phyloP scores from a whole-genome alignment of 2,888 invertebrate genomes.

The Sycophila texana region DNA sequence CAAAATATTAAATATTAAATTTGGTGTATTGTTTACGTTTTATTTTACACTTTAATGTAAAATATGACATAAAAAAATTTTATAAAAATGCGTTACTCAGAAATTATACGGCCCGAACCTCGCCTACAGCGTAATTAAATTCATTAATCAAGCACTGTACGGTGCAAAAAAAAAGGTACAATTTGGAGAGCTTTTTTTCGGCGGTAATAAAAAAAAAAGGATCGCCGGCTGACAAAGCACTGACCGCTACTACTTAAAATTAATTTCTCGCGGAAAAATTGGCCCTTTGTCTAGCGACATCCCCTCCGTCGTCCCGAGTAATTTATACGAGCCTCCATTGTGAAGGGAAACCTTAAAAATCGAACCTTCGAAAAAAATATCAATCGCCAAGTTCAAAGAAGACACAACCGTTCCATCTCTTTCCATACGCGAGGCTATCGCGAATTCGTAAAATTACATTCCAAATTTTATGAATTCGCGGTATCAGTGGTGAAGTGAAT shows the following conservation, averaged over 20 bases:
- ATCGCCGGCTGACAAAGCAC: constrained; percentile 17
- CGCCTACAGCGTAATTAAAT: background rate
- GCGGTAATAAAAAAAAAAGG: too few species aligned
- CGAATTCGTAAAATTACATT: background rate
- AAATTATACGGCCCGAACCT: background rate
- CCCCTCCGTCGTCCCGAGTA: background rate
- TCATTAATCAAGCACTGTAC: background rate
- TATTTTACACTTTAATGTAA: too few species aligned
- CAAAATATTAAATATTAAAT: too few species aligned
- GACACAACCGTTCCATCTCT: background rate
- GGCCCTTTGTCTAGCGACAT: background rate
- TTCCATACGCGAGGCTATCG: too few species aligned
- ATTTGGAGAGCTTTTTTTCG: background rate
- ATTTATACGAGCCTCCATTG: background rate
- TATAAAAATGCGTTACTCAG: too few species aligned
- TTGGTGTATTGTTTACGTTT: too few species aligned
- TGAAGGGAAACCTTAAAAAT: background rate
- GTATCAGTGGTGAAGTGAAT: background rate
- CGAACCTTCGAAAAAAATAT: constrained; percentile 27
- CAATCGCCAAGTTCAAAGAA: constrained; percentile 38
- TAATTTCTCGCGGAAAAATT: background rate
- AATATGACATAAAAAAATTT: too few species aligned
- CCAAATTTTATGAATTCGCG: background rate
- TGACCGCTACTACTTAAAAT: constrained; percentile 20
- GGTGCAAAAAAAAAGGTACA: too few species aligned